Evolutionary conservation across 2,888 invertebrate species (phyloP).

Genomic region (Sarcophaga subvicina): DNA sequence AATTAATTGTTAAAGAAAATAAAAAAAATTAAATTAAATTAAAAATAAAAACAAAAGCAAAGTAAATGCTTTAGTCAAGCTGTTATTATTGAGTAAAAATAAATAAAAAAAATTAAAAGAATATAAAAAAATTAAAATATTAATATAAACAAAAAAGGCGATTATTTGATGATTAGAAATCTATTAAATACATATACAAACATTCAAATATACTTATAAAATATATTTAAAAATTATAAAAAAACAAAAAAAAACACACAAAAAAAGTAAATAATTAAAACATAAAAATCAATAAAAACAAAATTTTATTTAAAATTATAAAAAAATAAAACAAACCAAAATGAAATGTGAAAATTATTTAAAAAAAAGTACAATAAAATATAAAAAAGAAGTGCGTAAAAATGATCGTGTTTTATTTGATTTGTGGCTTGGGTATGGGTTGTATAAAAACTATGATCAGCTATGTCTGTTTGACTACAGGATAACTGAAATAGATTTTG

Average conservation of each 20-base stretch:
- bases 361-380: slow-evolving; percentile 68
- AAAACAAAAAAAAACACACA: slow-evolving; percentile 7
- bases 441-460: too few relatives aligned
- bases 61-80: slow-evolving; percentile 62
- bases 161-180: slow-evolving; percentile 66
- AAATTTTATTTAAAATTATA: slow-evolving; percentile 63
- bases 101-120: too few relatives aligned
- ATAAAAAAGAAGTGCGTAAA: slow-evolving; percentile 61
- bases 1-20: slow-evolving; percentile 12
- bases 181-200: slow-evolving; percentile 61
- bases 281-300: slow-evolving; percentile 8
- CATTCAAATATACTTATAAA: slow-evolving; percentile 56
- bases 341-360: slow-evolving; percentile 64
- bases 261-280: slow-evolving; percentile 21
- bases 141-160: slow-evolving; percentile 33
- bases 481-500: not conserved
- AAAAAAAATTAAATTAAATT: slow-evolving; percentile 4
- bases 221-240: too few relatives aligned
- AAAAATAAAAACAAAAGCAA: slow-evolving; percentile 18
- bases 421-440: not conserved
- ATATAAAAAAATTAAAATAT: not conserved
- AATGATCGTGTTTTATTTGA: slow-evolving; percentile 47
- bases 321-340: slow-evolving; percentile 31
- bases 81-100: slow-evolving; percentile 59
- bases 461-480: not conserved